Evolutionary conservation across 2,797 vertebrate species (phyloP).

Genomic region (Oreonectes daqikongensis): DNA sequence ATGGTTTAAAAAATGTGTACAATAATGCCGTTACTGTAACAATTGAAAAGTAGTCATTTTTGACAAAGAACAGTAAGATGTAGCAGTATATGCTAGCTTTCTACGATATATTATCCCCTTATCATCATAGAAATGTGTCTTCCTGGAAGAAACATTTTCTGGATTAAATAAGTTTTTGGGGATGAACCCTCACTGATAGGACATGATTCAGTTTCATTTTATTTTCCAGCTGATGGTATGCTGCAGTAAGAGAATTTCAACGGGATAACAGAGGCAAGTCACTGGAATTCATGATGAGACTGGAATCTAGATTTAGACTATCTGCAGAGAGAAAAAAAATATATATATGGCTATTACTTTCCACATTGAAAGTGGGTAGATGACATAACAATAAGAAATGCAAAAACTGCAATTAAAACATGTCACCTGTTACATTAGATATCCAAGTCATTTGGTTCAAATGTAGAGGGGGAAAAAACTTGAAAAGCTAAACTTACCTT

Average conservation of each 20-base stretch:
- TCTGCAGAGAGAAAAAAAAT: conserved; percentile 67
- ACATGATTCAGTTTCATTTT: conserved; percentile 2
- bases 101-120: conserved; percentile 12
- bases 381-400: neutral
- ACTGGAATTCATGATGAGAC: conserved; percentile 82
- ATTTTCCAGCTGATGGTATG: conserved; percentile 8
- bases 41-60: neutral
- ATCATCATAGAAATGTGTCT: conserved; percentile 7
- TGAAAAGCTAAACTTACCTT: conserved; percentile 71
- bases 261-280: conserved; percentile 82
- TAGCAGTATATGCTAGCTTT: neutral
- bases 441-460: neutral
- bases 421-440: neutral
- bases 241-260: conserved; percentile 59
- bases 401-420: neutral
- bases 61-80: conserved; percentile 9
- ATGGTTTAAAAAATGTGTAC: conserved; percentile 7
- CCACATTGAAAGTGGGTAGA: neutral
- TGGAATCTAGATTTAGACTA: conserved; percentile 80
- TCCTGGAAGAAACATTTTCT: neutral
- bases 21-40: conserved; percentile 14
- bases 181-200: conserved; percentile 5
- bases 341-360: neutral
- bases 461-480: neutral
- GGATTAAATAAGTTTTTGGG: conserved; percentile 9